phyloP scores from a whole-genome alignment of 2,888 invertebrate species.

The Ctenicera cuprea region DNA sequence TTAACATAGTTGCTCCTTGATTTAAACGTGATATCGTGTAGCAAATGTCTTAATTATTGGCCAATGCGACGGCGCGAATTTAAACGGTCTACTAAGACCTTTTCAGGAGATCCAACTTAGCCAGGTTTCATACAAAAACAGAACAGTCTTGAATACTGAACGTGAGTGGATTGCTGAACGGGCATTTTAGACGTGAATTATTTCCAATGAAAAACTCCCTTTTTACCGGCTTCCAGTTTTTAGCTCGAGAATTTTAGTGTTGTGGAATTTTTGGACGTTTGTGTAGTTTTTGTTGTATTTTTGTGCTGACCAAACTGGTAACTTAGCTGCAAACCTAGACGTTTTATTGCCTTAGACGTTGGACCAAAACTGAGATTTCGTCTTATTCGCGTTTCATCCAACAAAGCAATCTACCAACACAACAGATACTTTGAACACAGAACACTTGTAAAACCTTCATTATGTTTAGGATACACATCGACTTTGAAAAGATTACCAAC shows the following conservation, averaged over 20 bases:
- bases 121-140: slow-evolving; percentile 67
- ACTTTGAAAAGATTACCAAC: no score
- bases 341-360: slow-evolving; percentile 37
- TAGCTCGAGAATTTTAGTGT: slow-evolving; percentile 67
- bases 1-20: slow-evolving; percentile 72
- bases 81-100: slow-evolving; percentile 72
- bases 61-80: slow-evolving; percentile 71
- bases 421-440: neutral
- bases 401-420: neutral
- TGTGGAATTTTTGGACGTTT: slow-evolving; percentile 68
- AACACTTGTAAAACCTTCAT: no score
- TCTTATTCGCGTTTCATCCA: neutral
- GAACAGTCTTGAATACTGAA: slow-evolving; percentile 67
- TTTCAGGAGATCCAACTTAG: slow-evolving; percentile 70
- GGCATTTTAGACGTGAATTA: slow-evolving; percentile 69
- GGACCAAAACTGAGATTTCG: slow-evolving; percentile 7
- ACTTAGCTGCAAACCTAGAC: slow-evolving; percentile 41
- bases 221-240: slow-evolving; percentile 67
- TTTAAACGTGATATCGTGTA: slow-evolving; percentile 72
- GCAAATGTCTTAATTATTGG: slow-evolving; percentile 73
- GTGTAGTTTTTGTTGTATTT: slow-evolving; percentile 52
- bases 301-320: slow-evolving; percentile 50
- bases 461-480: no score
- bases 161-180: slow-evolving; percentile 68
- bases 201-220: slow-evolving; percentile 68